These are phyloP conservation scores for Felis chaus DNA, from an alignment of 2,113 vertebrate species.

Conservation along the genomic window DNA sequence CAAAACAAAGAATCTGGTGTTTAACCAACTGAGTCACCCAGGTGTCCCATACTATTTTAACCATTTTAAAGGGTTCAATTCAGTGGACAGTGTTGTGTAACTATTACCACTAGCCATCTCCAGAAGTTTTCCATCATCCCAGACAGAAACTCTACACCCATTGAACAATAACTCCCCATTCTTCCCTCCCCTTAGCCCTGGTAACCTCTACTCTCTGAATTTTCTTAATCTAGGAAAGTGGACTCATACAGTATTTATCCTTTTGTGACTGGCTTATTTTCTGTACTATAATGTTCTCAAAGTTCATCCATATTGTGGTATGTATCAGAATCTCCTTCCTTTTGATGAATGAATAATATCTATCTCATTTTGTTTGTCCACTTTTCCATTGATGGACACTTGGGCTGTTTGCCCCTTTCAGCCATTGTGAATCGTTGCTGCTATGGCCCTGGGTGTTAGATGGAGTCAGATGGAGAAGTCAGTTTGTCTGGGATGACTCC, in stretches of 20 bases:
- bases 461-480: neutral
- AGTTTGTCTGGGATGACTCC: neutral
- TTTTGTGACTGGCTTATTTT: constrained; percentile 2
- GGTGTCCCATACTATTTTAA: neutral
- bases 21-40: too few relatives aligned
- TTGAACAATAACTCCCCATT: neutral
- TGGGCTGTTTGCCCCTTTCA: neutral
- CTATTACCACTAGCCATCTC: neutral
- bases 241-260: neutral
- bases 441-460: neutral
- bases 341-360: neutral
- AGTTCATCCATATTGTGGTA: neutral
- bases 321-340: neutral
- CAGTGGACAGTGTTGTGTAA: neutral
- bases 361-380: neutral
- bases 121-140: neutral
- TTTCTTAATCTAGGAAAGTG: neutral
- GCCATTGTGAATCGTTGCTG: neutral
- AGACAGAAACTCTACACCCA: neutral
- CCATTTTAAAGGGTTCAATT: neutral
- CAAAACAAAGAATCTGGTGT: too few relatives aligned
- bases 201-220: neutral
- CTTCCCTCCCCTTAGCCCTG: neutral
- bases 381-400: neutral
- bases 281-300: neutral